Base-by-base conservation (phyloP, 2,888 invertebrate species). In the Chalcosyrphus nemorum region DNA sequence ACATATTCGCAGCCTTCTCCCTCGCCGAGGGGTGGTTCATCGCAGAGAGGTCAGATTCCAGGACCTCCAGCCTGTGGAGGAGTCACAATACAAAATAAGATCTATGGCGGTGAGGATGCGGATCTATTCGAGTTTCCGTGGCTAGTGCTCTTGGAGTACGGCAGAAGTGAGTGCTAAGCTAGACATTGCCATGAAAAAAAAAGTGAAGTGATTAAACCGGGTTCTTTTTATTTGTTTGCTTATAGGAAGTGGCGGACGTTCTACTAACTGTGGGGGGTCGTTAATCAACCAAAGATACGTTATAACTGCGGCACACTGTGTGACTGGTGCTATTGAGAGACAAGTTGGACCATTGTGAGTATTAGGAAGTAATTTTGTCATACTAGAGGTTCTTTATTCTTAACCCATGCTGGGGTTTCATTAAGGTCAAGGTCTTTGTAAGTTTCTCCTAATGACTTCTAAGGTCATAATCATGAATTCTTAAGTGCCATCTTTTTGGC, bases 51-150 rank as follows among this genome's bases (percentile, higher is more conserved):
- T 5, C 38, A 65, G 3, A 41, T 86, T 0, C 90, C 90, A 11
- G 87, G 86, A 70, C 88, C 89, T 1, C 90, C 90, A 0, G 86
- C 86, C 0, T 91, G 91, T 50, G 91, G 91, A 1, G 89, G 89
- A 11, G 89, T 90, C 15, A 89, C 89, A 32, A 88, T 91, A 50
- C 91, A 91, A 19, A 93, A 94, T 87, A 92, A 93, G 85, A 94
- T 95, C 75, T 93, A 93, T 19, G 95, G 95, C 0, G 95, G 95
- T 2, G 91, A 91, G 17, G 89, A 90, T 74, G 91, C 94, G 0
- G 93, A 93, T 0, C 89, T 95, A 0, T 93, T 93, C 76, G 95
- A 95, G 86, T 94, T 94, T 86, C 95, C 95, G 0, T 95, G 95
- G 95, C 93, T 95, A 93, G 93, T 92, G 0, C 89, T 95, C n/a